A percentile compares a stretch with the other conserved stretches of the same genome.
Evolutionary conservation across 2,113 vertebrate genomes (phyloP).

Genomic region (Pangasianodon hypophthalmus): DNA sequence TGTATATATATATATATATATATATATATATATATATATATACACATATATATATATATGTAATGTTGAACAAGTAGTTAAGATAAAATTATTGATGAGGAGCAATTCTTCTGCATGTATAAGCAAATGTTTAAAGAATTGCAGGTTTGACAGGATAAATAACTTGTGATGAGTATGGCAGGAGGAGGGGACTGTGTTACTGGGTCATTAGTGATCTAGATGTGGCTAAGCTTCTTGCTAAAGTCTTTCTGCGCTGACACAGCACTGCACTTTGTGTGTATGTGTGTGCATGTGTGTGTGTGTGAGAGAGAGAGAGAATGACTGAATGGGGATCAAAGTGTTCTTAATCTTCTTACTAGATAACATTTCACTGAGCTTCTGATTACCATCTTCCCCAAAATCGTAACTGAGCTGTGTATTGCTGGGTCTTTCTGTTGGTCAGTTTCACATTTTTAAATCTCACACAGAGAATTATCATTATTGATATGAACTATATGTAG

Average conservation of each 20-base stretch:
- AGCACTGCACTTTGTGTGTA: conserved; percentile 57
- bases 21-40: neutral
- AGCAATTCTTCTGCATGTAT: neutral
- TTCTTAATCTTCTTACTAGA: conserved; percentile 61
- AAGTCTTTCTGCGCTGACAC: conserved; percentile 75
- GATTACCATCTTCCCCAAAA: conserved; percentile 60
- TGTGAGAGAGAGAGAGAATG: conserved; percentile 32
- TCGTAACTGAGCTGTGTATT: neutral
- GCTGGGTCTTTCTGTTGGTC: neutral
- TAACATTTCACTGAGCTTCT: conserved; percentile 54
- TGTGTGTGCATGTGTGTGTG: conserved; percentile 22
- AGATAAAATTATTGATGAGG: too few species aligned
- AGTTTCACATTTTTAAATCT: neutral
- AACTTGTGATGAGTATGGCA: conserved; percentile 1
- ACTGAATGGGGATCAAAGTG: conserved; percentile 27
- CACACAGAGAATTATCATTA: neutral
- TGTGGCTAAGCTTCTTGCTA: conserved; percentile 74
- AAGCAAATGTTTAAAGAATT: neutral
- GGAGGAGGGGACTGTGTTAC: conserved; percentile 67
- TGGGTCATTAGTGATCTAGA: conserved; percentile 72
- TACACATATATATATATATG: neutral
- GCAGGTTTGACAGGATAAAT: neutral
- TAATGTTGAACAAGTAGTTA: neutral
- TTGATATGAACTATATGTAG: neutral
- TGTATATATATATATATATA: too few species aligned